phyloP scores from a whole-genome alignment of 2,797 vertebrate genomes.

The Lithobates pipiens region DNA sequence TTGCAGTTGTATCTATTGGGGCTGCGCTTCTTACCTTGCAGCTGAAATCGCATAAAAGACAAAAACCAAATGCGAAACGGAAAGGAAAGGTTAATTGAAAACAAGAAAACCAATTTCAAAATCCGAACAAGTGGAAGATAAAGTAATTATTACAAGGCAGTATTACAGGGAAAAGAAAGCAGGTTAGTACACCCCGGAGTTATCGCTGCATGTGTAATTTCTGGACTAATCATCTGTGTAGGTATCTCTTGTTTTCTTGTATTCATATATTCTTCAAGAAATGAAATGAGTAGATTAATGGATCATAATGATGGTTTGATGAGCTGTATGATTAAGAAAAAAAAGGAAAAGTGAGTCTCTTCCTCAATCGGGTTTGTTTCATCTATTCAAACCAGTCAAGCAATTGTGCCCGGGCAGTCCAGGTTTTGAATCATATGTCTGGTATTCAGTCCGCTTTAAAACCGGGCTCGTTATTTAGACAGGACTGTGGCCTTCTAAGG shows the following conservation, averaged over 20 bases:
- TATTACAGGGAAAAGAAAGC: constrained; percentile 31
- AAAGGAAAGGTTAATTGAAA: constrained; percentile 57
- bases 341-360: no score
- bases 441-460: no score
- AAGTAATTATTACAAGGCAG: constrained; percentile 44
- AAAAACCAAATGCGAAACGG: constrained; percentile 14
- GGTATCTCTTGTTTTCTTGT: not conserved
- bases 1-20: constrained; percentile 3
- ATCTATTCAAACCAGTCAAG: no score
- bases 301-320: constrained; percentile 3
- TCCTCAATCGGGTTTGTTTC: no score
- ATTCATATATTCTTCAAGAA: not conserved
- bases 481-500: no score
- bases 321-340: not conserved
- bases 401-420: no score
- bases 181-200: constrained; percentile 18
- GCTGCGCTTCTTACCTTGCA: not conserved
- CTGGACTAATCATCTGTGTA: constrained; percentile 22
- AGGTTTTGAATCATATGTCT: no score
- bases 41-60: constrained; percentile 14
- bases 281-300: not conserved
- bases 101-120: constrained; percentile 50
- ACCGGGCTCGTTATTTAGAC: no score
- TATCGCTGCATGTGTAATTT: constrained; percentile 32
- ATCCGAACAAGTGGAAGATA: constrained; percentile 41